phyloP scores from a whole-genome alignment of 1,140 invertebrate species.

The Caerostris extrusa region DNA sequence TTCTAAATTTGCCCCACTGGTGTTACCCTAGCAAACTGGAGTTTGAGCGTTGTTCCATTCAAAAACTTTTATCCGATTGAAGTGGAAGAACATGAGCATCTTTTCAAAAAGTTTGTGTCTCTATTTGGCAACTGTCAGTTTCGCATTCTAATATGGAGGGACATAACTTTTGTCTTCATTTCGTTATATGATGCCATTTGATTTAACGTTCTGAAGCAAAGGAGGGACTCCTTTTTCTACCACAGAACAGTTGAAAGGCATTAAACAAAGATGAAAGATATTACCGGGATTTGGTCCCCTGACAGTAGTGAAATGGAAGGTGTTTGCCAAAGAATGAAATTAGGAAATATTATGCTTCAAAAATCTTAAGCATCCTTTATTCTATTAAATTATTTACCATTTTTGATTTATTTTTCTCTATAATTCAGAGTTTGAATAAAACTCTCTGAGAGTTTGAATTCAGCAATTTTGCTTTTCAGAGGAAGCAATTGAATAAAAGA shows the following conservation, averaged over 20 bases:
- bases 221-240: neutral
- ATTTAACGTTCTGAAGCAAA: neutral
- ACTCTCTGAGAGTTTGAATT: neutral
- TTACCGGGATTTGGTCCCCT: neutral
- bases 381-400: neutral
- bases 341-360: constrained; percentile 3
- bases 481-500: too few relatives aligned
- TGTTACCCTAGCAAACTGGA: constrained; percentile 17
- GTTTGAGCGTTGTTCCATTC: neutral
- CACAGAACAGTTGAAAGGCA: neutral
- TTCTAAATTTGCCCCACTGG: constrained; percentile 41
- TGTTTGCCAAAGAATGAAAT: constrained; percentile 12
- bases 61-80: neutral
- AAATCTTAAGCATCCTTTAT: neutral
- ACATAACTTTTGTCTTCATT: neutral
- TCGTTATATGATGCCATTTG: neutral
- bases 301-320: constrained; percentile 42
- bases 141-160: neutral
- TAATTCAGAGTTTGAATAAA: neutral
- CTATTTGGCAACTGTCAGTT: neutral
- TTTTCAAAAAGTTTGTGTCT: neutral
- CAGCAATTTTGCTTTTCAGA: too few relatives aligned
- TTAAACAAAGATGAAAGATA: constrained; percentile 11
- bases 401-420: neutral
- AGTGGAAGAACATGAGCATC: neutral